Percentiles rank a stretch among this genome's conserved stretches.
phyloP scores from a whole-genome alignment of 2,888 invertebrate species.

The Notodonta ziczac region DNA sequence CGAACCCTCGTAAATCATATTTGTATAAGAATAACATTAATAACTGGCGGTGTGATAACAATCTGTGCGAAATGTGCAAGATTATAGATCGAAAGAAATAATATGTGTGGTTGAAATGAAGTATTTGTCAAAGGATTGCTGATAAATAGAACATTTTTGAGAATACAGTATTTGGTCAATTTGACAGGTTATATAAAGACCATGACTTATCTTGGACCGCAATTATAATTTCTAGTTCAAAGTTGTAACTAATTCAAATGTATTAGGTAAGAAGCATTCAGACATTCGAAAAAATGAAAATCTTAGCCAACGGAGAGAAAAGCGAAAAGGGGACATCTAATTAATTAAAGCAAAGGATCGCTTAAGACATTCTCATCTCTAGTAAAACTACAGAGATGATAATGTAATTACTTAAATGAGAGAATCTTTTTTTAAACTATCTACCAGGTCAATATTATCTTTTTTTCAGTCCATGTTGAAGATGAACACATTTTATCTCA shows the following conservation, averaged over 20 bases:
- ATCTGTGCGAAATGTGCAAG: conserved; percentile 38
- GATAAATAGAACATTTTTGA: not conserved
- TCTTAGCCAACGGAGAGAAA: too few species aligned
- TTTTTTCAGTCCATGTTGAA: not conserved
- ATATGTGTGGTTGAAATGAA: not conserved
- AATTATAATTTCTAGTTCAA: not conserved
- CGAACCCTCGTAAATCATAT: conserved; percentile 72
- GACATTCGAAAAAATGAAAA: too few species aligned
- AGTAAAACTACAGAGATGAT: too few species aligned
- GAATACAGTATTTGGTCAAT: not conserved
- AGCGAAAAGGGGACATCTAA: too few species aligned
- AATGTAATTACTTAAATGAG: too few species aligned
- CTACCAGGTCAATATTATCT: not conserved
- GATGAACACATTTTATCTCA: conserved; percentile 51
- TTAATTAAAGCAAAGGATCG: too few species aligned
- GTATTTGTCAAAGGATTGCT: not conserved
- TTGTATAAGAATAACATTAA: conserved; percentile 59
- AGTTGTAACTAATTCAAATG: too few species aligned
- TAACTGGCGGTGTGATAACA: conserved; percentile 33
- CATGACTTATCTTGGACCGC: not conserved
- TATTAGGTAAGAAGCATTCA: too few species aligned
- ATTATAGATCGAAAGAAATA: conserved; percentile 13
- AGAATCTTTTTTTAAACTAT: too few species aligned
- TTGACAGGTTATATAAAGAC: not conserved
- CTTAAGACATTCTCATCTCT: too few species aligned